These are phyloP conservation scores for Spodoptera littoralis DNA, from an alignment of 2,888 invertebrate genomes.

Conservation along the genomic window DNA sequence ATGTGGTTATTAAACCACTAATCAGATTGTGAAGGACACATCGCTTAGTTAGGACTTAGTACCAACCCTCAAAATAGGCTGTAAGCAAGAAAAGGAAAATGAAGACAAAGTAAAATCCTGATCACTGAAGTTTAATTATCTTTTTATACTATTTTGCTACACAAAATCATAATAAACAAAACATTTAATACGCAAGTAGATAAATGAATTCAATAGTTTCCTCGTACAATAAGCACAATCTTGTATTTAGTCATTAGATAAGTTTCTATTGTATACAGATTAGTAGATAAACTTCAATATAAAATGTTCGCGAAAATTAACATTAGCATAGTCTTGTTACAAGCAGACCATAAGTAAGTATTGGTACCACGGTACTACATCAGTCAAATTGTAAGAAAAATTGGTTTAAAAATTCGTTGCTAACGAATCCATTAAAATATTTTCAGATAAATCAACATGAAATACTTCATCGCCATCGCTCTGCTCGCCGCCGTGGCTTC, in stretches of 20 bases:
- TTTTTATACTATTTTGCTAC: background rate
- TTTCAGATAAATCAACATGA: constrained; percentile 5
- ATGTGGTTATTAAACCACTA: no score
- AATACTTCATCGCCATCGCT: background rate
- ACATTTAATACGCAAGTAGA: background rate
- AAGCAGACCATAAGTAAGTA: constrained; percentile 57
- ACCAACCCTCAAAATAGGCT: no score
- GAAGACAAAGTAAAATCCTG: no score
- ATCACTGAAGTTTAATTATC: no score
- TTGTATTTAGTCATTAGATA: constrained; percentile 3
- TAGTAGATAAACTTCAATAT: constrained; percentile 56
- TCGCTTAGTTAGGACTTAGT: no score
- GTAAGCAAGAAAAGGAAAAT: no score
- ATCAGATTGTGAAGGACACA: no score
- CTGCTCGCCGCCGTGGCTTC: background rate
- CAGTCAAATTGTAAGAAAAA: no score
- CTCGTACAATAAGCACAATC: constrained; percentile 13
- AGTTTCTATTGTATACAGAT: constrained; percentile 4
- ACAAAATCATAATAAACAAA: constrained; percentile 15
- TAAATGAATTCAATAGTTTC: constrained; percentile 13
- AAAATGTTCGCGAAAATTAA: constrained; percentile 57
- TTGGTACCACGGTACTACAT: no score
- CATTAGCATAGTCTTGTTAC: constrained; percentile 58
- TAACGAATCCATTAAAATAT: background rate
- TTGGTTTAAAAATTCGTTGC: no score